Conservation (phyloP, 2,797 vertebrate species). For the Cynodonichthys magdalenae region DNA sequence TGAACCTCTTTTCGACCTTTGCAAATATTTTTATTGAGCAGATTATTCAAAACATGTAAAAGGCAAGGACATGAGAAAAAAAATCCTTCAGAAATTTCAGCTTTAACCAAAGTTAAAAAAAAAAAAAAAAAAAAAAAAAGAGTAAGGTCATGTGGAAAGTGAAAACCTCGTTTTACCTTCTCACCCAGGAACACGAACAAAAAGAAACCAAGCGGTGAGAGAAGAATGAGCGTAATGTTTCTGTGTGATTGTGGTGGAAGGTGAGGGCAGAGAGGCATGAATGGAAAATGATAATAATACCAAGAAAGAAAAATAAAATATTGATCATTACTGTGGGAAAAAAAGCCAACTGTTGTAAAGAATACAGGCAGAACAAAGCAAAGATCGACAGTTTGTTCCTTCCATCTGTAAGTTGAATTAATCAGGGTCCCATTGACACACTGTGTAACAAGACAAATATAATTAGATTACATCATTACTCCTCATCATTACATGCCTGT, state of each 20-base stretch:
- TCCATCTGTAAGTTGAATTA: conserved; percentile 55
- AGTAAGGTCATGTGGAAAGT: not conserved
- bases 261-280: conserved; percentile 1
- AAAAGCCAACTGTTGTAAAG: not conserved
- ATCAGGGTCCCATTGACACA: conserved; percentile 49
- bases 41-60: conserved; percentile 4
- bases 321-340: conserved; percentile 31
- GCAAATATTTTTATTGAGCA: no score
- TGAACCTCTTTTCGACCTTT: no score
- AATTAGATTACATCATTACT: conserved; percentile 64
- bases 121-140: conserved; percentile 21
- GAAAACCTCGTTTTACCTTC: conserved; percentile 15
- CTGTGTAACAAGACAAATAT: conserved; percentile 62
- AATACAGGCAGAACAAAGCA: conserved; percentile 26
- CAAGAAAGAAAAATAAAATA: not conserved
- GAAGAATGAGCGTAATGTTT: not conserved
- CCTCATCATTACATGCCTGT: conserved; percentile 44
- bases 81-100: conserved; percentile 32
- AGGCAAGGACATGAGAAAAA: conserved; percentile 9
- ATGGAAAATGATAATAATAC: conserved; percentile 5
- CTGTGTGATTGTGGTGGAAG: conserved; percentile 2
- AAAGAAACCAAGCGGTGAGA: not conserved
- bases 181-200: conserved; percentile 9
- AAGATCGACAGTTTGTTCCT: conserved; percentile 42
- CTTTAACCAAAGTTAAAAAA: conserved; percentile 5